Base-by-base conservation (phyloP, 2,888 invertebrate genomes). In the Megamerina dolium region DNA sequence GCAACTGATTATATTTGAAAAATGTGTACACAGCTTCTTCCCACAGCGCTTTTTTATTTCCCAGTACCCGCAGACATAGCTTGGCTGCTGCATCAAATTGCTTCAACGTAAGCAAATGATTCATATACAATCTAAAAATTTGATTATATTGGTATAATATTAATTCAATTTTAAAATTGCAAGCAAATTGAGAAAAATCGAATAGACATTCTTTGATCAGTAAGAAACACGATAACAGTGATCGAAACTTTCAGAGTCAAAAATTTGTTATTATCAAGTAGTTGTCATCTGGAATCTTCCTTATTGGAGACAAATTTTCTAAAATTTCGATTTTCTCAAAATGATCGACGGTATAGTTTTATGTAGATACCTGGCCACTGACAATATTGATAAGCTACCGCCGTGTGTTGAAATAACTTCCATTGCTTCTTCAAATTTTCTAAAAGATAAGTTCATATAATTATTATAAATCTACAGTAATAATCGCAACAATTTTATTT, bases 11-110 rank as follows among this genome's bases (percentile, higher is more conserved):
- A 9, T 85, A 82, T 56, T 82, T 79, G 9, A 86, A 85, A 74
- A 96, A 96, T 72, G 92, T 91, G 48, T 86, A 83, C 30, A 94
- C 84, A 71, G 92, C 89, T 53, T 85, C 85, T 67, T 95, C 93
- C 96, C 96, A 96, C 34, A 88, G 73, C 20, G 78, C 75, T 72
- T 87, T 88, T 64, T 88, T 86, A 55, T 81, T 81, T 44, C 86
- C 87, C 54, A 90, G 81, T 56, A 93, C 85, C 56, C 85, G 82
- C 19, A 86, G 77, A 63, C 94, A 94, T 5, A 94, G 74, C 58
- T 84, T 80, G 2, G 91, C 94, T 3, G 95, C 96, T 50, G 84
- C 81, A 38, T 88, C 85, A 58, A 79, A 94, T 54, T 83, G 75
- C 42, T 79, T 77, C 39, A 77, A 75, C 1, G 75, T 70, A 49